Evolutionary conservation across 2,797 vertebrate species (phyloP).

Genomic region (Cuniculus paca): DNA sequence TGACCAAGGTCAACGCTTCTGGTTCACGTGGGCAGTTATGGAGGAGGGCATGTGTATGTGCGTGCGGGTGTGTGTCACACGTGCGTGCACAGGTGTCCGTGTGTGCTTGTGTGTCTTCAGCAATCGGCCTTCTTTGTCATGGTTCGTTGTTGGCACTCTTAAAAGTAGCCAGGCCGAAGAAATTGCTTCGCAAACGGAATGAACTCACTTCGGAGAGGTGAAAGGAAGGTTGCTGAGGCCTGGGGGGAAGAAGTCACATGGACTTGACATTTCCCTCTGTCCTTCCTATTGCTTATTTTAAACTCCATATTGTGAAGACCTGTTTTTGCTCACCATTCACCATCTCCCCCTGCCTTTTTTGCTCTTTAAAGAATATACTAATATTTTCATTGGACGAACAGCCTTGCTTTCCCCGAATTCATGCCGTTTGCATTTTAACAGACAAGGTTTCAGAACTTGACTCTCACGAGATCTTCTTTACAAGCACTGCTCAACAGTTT

Average conservation of each 20-base stretch:
- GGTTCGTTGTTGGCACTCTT: slow-evolving; percentile 56
- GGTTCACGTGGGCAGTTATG: background rate
- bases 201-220: slow-evolving; percentile 47
- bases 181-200: slow-evolving; percentile 56
- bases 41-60: background rate
- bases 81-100: fast-evolving
- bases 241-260: background rate
- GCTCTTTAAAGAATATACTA: background rate
- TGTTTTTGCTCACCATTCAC: background rate
- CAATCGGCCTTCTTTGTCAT: slow-evolving; percentile 5
- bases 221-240: slow-evolving; percentile 15
- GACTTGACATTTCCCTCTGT: background rate
- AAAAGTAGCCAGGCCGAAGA: slow-evolving; percentile 9
- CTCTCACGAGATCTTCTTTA: background rate
- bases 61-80: background rate
- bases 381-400: background rate
- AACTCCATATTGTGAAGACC: background rate
- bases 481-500: background rate
- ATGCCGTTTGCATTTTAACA: slow-evolving; percentile 32
- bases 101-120: background rate
- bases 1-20: background rate
- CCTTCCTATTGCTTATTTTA: background rate
- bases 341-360: background rate
- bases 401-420: background rate
- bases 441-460: background rate